Percentiles rank a stretch among this genome's conserved stretches.
Evolutionary conservation across 2,888 invertebrate species (phyloP).

Genomic region (Dolomedes plantarius): DNA sequence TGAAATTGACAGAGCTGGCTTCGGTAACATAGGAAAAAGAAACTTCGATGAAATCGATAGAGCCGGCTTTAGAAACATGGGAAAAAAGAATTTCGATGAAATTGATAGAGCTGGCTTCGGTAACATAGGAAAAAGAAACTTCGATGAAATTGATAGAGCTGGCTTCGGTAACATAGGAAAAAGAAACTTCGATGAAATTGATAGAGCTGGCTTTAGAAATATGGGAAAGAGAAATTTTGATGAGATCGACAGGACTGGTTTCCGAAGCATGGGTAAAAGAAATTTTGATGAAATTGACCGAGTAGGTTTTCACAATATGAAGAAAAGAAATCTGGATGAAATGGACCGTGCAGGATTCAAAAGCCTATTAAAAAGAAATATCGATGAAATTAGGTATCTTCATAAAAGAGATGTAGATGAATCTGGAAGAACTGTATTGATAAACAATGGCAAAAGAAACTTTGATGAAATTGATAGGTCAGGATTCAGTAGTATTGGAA

Average conservation of each 20-base stretch:
- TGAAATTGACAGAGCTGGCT: slow-evolving; percentile 52
- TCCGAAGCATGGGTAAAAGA: not conserved
- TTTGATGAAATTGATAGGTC: slow-evolving; percentile 13
- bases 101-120: slow-evolving; percentile 47
- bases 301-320: slow-evolving; percentile 9
- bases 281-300: slow-evolving; percentile 37
- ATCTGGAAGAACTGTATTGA: slow-evolving; percentile 15
- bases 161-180: slow-evolving; percentile 32
- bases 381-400: not conserved
- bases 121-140: slow-evolving; percentile 41
- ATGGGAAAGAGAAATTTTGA: slow-evolving; percentile 27
- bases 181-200: slow-evolving; percentile 57
- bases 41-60: slow-evolving; percentile 62
- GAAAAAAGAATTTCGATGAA: slow-evolving; percentile 59
- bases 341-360: slow-evolving; percentile 33
- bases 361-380: slow-evolving; percentile 5
- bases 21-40: slow-evolving; percentile 27
- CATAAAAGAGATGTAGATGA: slow-evolving; percentile 42
- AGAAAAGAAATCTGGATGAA: slow-evolving; percentile 30
- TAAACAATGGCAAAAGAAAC: not conserved
- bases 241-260: slow-evolving; percentile 36
- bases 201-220: slow-evolving; percentile 47
- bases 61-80: slow-evolving; percentile 33
- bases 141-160: slow-evolving; percentile 57
- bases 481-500: not conserved